Evolutionary conservation across 1,140 invertebrate genomes (phyloP).

Genomic region (Aethina tumida): DNA sequence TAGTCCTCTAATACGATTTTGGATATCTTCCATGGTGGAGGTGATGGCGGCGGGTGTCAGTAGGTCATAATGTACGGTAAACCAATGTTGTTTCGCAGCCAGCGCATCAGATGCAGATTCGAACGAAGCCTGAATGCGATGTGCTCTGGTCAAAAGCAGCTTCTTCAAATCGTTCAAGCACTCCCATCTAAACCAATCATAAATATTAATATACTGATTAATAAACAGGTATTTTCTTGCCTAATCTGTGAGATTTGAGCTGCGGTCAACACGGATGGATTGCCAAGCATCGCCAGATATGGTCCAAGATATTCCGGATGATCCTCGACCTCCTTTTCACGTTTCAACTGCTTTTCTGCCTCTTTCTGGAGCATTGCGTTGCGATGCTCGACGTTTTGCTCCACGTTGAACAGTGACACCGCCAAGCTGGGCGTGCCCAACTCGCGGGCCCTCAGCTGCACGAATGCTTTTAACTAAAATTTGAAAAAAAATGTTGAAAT

Average conservation of each 20-base stretch:
- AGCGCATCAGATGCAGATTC: conserved; percentile 35
- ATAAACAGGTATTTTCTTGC: too few relatives aligned
- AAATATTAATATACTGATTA: too few relatives aligned
- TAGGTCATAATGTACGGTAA: conserved; percentile 32
- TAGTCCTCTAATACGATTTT: conserved; percentile 35
- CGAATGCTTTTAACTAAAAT: conserved; percentile 29
- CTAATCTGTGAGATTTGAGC: conserved; percentile 36
- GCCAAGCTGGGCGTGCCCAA: conserved; percentile 37
- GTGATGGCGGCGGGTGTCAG: conserved; percentile 37
- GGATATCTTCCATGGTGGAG: conserved; percentile 32
- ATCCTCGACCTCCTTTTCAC: conserved; percentile 29
- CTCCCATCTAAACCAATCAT: too few relatives aligned
- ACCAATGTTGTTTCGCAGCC: conserved; percentile 29
- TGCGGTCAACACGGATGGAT: conserved; percentile 30
- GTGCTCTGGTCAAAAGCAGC: conserved; percentile 39
- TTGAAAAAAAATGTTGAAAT: conserved; percentile 8
- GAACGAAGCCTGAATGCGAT: conserved; percentile 42
- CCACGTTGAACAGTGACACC: conserved; percentile 43
- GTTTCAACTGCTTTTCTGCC: conserved; percentile 18
- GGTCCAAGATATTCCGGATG: conserved; percentile 43
- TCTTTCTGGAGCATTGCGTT: conserved; percentile 34
- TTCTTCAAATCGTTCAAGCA: conserved; percentile 48
- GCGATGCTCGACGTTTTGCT: conserved; percentile 43
- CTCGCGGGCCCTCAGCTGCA: conserved; percentile 38
- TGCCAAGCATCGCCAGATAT: conserved; percentile 43